These are phyloP conservation scores for Sander lucioperca DNA, from an alignment of 2,113 vertebrate species.

Conservation along the genomic window DNA sequence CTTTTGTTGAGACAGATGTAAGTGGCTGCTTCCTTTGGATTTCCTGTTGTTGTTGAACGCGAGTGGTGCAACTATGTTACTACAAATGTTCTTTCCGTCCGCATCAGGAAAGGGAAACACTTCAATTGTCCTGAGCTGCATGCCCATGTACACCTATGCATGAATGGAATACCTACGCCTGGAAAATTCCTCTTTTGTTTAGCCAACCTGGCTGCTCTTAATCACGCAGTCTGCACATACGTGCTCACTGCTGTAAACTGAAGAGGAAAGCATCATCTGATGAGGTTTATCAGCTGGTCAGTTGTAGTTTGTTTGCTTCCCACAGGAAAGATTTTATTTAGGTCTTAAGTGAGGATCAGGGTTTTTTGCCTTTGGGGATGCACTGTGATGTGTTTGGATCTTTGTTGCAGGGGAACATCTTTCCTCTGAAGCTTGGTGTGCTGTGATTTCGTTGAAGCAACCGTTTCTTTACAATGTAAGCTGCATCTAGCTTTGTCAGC, in stretches of 20 bases:
- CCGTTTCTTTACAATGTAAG: slow-evolving; percentile 12
- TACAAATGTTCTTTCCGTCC: slow-evolving; percentile 57
- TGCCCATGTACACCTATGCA: slow-evolving; percentile 26
- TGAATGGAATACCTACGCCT: slow-evolving; percentile 54
- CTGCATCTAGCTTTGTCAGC: not conserved
- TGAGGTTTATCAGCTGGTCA: slow-evolving; percentile 5
- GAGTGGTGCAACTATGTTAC: slow-evolving; percentile 37
- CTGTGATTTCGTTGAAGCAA: not conserved
- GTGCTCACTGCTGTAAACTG: slow-evolving; percentile 32
- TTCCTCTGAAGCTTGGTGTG: not conserved
- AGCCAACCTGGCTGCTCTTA: not conserved
- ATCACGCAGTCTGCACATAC: slow-evolving; percentile 13
- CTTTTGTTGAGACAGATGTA: slow-evolving; percentile 54
- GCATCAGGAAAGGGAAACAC: slow-evolving; percentile 78
- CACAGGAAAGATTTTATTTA: slow-evolving; percentile 33
- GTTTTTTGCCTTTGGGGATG: slow-evolving; percentile 6
- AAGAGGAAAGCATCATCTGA: slow-evolving; percentile 27
- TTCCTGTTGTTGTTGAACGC: slow-evolving; percentile 82
- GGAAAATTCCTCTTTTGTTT: slow-evolving; percentile 40
- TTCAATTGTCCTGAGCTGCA: slow-evolving; percentile 55
- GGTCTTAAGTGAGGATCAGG: slow-evolving; percentile 15
- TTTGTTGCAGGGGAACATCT: not conserved
- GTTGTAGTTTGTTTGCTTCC: slow-evolving; percentile 39
- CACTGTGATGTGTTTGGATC: slow-evolving; percentile 21
- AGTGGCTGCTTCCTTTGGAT: slow-evolving; percentile 76